Evolutionary conservation across 2,113 vertebrate species (phyloP).

Genomic region (Bombycilla garrulus): DNA sequence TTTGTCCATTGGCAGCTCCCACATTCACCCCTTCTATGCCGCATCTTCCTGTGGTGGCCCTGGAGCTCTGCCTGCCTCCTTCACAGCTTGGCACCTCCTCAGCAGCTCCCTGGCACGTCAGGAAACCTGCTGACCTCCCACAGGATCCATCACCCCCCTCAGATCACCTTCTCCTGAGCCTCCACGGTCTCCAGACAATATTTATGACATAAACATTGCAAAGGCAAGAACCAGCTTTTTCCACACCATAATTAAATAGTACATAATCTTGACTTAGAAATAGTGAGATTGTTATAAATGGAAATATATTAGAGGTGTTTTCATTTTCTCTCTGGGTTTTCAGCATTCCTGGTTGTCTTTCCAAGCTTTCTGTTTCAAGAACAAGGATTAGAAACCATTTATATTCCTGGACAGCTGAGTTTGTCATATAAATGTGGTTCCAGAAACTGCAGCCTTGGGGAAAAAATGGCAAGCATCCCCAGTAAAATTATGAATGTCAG

Average conservation of each 20-base stretch:
- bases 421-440: not conserved
- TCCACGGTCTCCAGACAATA: rapidly evolving
- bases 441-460: not conserved
- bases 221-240: not conserved
- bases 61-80: not conserved
- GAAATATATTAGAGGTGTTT: not conserved
- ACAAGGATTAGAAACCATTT: not conserved
- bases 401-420: not conserved
- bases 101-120: rapidly evolving
- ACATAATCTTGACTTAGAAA: not conserved
- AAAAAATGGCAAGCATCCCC: not conserved
- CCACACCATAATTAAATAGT: not conserved
- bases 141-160: not conserved
- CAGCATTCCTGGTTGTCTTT: not conserved
- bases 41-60: not conserved
- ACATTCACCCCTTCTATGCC: not conserved
- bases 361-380: not conserved
- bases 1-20: not conserved
- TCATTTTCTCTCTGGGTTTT: not conserved
- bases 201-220: not conserved
- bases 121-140: not conserved
- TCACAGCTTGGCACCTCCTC: not conserved
- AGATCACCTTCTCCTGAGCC: not conserved
- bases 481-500: not conserved
- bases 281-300: not conserved